Conservation (phyloP, 2,797 vertebrate species). For the Vultur gryphus region DNA sequence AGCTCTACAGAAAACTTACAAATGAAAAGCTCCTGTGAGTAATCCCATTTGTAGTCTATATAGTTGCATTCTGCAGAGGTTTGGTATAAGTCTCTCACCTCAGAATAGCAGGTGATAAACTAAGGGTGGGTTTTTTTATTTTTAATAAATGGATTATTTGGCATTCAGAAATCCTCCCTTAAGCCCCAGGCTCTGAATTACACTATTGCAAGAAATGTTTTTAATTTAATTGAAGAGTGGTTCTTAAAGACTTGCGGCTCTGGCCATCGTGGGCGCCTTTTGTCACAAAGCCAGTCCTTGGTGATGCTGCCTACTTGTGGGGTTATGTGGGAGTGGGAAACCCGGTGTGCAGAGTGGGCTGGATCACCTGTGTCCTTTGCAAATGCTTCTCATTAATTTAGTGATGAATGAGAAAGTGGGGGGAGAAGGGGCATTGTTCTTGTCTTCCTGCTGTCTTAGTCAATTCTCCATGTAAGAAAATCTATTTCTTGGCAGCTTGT, state of each 20-base stretch:
- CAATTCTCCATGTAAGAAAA: not conserved
- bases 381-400: constrained; percentile 37
- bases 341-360: fast-evolving
- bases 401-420: not conserved
- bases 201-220: not conserved
- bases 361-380: not conserved
- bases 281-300: not conserved
- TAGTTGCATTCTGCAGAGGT: not conserved
- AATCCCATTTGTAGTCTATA: constrained; percentile 56
- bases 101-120: constrained; percentile 60
- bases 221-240: constrained; percentile 11
- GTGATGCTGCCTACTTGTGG: not conserved
- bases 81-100: constrained; percentile 48
- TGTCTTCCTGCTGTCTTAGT: not conserved
- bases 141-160: constrained; percentile 49
- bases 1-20: constrained; percentile 56
- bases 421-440: not conserved
- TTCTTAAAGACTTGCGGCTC: not conserved
- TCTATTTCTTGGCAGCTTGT: not conserved
- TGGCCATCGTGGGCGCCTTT: not conserved
- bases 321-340: not conserved
- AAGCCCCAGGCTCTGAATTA: constrained; percentile 24
- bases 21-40: constrained; percentile 61
- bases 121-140: not conserved
- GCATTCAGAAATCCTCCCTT: constrained; percentile 43